These are phyloP conservation scores for Chloromyia formosa DNA, from an alignment of 2,888 invertebrate genomes.

Conservation along the genomic window DNA sequence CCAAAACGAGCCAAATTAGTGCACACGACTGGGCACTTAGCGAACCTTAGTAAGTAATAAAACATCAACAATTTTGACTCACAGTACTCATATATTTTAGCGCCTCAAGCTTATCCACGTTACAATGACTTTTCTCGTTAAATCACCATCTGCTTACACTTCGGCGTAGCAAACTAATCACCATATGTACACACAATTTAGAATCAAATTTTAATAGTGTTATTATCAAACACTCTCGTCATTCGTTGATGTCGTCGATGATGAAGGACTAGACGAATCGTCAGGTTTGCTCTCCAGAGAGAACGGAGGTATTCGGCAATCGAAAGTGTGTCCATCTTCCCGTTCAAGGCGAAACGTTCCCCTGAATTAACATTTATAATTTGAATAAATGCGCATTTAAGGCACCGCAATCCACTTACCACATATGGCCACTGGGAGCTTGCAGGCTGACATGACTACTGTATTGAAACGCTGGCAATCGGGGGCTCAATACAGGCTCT, in stretches of 20 bases:
- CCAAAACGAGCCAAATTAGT: no score
- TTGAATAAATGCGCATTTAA: conserved; percentile 2
- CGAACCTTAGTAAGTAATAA: no score
- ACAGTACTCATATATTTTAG: no score
- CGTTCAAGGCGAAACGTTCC: conserved; percentile 98
- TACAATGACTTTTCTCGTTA: no score
- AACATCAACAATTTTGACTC: no score
- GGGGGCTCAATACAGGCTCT: conserved; percentile 89
- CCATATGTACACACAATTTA: conserved; percentile 34
- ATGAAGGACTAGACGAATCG: conserved; percentile 59
- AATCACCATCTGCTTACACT: neutral
- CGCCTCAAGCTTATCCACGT: no score
- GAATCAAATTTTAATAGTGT: neutral
- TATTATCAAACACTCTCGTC: conserved; percentile 38
- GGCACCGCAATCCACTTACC: conserved; percentile 52
- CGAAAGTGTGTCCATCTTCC: conserved; percentile 96
- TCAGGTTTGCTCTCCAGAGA: conserved; percentile 94
- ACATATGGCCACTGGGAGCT: conserved; percentile 91
- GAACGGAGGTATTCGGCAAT: conserved; percentile 97
- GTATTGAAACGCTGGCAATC: conserved; percentile 95
- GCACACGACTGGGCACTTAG: no score
- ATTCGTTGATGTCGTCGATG: conserved; percentile 46
- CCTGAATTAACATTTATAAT: conserved; percentile 68
- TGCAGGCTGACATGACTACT: conserved; percentile 96
- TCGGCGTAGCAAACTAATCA: conserved; percentile 20